Evolutionary conservation across 2,113 vertebrate genomes (phyloP).

Genomic region (Corapipo altera): DNA sequence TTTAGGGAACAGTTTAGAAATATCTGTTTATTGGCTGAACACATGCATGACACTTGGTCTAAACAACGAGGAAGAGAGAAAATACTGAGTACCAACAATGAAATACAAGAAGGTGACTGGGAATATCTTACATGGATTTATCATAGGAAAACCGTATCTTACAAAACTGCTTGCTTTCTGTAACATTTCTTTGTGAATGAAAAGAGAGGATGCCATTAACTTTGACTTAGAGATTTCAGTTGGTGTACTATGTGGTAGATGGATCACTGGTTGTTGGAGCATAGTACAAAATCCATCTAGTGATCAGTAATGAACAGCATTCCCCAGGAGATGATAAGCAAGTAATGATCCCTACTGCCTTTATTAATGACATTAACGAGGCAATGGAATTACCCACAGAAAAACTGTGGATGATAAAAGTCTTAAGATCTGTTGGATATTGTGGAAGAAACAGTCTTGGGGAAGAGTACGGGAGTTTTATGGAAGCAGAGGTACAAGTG

Average conservation of each 20-base stretch:
- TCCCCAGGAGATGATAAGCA: neutral
- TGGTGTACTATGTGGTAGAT: neutral
- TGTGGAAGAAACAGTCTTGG: neutral
- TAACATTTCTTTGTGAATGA: neutral
- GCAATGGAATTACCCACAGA: neutral
- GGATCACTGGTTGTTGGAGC: neutral
- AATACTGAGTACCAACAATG: neutral
- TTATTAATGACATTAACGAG: neutral
- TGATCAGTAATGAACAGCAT: neutral
- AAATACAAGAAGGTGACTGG: neutral
- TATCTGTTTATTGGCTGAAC: neutral
- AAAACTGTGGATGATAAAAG: neutral
- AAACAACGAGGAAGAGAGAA: neutral
- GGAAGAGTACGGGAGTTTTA: fast-evolving
- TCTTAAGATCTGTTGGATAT: neutral
- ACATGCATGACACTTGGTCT: neutral
- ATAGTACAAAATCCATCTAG: neutral
- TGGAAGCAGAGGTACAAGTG: neutral
- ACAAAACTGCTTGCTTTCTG: neutral
- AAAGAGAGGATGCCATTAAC: neutral
- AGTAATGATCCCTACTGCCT: too few species aligned
- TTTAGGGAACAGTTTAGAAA: neutral
- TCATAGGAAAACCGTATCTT: neutral
- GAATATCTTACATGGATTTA: neutral
- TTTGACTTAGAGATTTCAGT: neutral